A percentile compares a stretch with the other conserved stretches of the same genome.
Conservation (phyloP, 2,797 vertebrate species). For the Steatocranus sp. region DNA sequence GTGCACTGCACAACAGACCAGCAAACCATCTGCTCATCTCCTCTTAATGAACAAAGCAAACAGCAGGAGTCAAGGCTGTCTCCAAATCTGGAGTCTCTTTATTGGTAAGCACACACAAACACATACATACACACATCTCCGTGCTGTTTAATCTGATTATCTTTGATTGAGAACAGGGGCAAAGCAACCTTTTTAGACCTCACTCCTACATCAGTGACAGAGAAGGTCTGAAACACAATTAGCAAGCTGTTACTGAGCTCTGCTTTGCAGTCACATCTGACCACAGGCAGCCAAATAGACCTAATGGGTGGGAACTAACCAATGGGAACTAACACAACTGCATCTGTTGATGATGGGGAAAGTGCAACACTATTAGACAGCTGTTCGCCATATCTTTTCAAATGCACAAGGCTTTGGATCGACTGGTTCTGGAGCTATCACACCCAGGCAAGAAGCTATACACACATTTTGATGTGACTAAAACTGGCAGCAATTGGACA, state of each 20-base stretch:
- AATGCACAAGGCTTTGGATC: conserved; percentile 58
- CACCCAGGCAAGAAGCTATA: conserved; percentile 21
- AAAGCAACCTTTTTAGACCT: conserved; percentile 76
- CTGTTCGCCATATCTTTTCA: conserved; percentile 69
- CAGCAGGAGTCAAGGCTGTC: conserved; percentile 82
- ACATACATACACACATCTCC: conserved; percentile 57
- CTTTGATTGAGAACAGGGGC: conserved; percentile 78
- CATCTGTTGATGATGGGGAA: conserved; percentile 65
- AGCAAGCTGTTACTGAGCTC: conserved; percentile 76
- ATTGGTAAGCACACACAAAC: conserved; percentile 70
- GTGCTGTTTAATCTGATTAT: conserved; percentile 75
- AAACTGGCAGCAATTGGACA: conserved; percentile 36
- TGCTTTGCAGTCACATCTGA: conserved; percentile 74
- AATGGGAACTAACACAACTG: conserved; percentile 66
- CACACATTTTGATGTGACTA: conserved; percentile 42
- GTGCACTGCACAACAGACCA: conserved; percentile 75
- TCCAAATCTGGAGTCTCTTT: conserved; percentile 80
- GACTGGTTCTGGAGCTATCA: conserved; percentile 42
- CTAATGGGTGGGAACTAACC: conserved; percentile 75
- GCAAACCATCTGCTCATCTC: conserved; percentile 84
- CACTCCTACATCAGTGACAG: conserved; percentile 72
- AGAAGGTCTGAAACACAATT: conserved; percentile 77
- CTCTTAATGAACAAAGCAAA: conserved; percentile 85
- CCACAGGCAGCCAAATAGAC: conserved; percentile 72
- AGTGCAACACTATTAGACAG: conserved; percentile 74